phyloP scores from a whole-genome alignment of 2,113 vertebrate species.

The Rhombomys opimus region DNA sequence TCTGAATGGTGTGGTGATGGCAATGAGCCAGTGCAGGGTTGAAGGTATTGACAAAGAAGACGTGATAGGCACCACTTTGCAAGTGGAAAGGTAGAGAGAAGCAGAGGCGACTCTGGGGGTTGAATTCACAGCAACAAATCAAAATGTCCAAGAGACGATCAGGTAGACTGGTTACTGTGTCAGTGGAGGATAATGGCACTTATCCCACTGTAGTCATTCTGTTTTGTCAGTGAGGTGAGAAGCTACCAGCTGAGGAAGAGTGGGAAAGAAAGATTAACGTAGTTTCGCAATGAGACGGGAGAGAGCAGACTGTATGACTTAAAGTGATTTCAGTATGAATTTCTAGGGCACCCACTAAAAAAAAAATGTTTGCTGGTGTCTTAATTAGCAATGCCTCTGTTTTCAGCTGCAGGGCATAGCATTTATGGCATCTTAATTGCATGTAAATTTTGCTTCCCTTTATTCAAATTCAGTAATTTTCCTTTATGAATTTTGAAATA shows the following conservation, averaged over 20 bases:
- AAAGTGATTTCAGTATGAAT: background rate
- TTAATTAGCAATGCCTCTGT: background rate
- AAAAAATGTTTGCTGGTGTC: background rate
- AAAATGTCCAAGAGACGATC: background rate
- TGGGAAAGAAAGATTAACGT: background rate
- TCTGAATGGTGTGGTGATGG: background rate
- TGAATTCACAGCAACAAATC: background rate
- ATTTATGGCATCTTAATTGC: background rate
- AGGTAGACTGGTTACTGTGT: background rate
- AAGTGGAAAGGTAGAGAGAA: background rate
- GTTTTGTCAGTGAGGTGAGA: background rate
- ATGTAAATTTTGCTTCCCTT: background rate
- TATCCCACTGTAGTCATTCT: background rate
- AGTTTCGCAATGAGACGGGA: background rate
- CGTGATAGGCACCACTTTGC: background rate
- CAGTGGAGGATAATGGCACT: background rate
- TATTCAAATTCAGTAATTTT: background rate
- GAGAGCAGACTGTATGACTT: background rate
- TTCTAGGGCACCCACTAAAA: background rate
- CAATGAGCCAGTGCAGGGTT: background rate
- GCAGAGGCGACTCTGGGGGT: background rate
- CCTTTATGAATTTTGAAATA: background rate
- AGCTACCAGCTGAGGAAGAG: background rate
- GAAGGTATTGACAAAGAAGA: background rate
- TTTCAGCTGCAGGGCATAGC: background rate